Evolutionary conservation across 2,797 vertebrate genomes (phyloP).

Genomic region (Sciurus carolinensis): DNA sequence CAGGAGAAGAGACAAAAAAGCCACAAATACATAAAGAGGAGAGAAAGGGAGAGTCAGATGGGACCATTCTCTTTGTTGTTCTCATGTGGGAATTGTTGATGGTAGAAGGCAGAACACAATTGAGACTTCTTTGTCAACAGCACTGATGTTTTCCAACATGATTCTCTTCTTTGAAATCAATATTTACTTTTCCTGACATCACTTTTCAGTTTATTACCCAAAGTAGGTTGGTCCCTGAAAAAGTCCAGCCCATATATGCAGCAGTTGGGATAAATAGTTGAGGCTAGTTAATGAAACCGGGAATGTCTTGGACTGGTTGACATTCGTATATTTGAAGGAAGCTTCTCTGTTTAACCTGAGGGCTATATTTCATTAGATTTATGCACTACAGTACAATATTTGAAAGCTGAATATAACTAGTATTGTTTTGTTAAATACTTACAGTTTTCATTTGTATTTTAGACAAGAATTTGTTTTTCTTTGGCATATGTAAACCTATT

Average conservation of each 20-base stretch:
- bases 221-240: neutral
- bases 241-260: slow-evolving; percentile 19
- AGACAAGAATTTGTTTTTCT: neutral
- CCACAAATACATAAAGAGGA: slow-evolving; percentile 32
- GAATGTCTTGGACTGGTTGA: slow-evolving; percentile 51
- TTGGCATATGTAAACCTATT: neutral
- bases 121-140: slow-evolving; percentile 40
- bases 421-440: slow-evolving; percentile 59
- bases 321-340: slow-evolving; percentile 70
- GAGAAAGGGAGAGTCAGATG: slow-evolving; percentile 18
- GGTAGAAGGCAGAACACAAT: neutral
- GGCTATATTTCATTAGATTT: slow-evolving; percentile 70
- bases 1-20: slow-evolving; percentile 58
- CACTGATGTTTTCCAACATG: neutral
- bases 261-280: slow-evolving; percentile 41
- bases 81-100: slow-evolving; percentile 14
- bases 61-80: slow-evolving; percentile 20
- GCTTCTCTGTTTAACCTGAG: slow-evolving; percentile 53
- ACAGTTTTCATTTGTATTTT: slow-evolving; percentile 25
- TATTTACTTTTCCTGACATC: slow-evolving; percentile 48
- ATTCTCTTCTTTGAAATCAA: slow-evolving; percentile 61
- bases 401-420: neutral
- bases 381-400: neutral
- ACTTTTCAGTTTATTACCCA: slow-evolving; percentile 65
- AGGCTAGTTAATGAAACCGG: slow-evolving; percentile 55